Conservation (phyloP, 2,113 vertebrate species). For the Eurypyga helias region DNA sequence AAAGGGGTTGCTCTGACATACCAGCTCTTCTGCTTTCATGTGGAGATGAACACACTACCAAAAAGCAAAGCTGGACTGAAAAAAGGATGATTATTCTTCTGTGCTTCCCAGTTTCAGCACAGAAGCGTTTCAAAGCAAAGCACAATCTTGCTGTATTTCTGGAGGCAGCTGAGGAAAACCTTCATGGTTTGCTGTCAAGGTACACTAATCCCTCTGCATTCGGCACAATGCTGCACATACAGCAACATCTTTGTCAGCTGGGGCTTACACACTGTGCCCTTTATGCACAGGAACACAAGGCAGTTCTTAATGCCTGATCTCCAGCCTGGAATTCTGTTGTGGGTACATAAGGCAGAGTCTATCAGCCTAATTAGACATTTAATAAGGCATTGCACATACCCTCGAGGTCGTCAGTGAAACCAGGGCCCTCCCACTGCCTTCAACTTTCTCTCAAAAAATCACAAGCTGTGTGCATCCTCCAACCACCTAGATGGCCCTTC, state of each 20-base stretch:
- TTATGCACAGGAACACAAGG: conserved; percentile 11
- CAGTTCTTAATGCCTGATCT: not conserved
- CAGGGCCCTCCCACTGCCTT: not conserved
- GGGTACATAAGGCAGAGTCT: not conserved
- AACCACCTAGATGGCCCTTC: not conserved
- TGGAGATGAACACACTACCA: not conserved
- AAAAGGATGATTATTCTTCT: not conserved
- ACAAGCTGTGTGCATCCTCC: not conserved
- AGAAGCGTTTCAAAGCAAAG: conserved; percentile 8
- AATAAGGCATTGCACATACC: not conserved
- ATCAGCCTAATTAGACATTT: not conserved
- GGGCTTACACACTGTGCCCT: not conserved
- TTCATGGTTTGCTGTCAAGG: not conserved
- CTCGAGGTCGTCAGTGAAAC: not conserved
- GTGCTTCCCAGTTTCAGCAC: not conserved
- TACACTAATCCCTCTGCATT: conserved; percentile 24
- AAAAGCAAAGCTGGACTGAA: not conserved
- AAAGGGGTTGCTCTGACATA: not conserved
- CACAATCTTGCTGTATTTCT: not conserved
- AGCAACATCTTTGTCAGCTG: conserved; percentile 18
- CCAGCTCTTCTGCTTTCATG: not conserved
- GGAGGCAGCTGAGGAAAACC: conserved; percentile 29
- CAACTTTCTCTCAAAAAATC: not conserved
- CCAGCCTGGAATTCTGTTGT: not conserved
- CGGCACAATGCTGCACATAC: not conserved